Evolutionary conservation across 2,888 invertebrate genomes (phyloP), one percentile per base, ranked within the genome.

Genomic region (Latrodectus hesperus): DNA sequence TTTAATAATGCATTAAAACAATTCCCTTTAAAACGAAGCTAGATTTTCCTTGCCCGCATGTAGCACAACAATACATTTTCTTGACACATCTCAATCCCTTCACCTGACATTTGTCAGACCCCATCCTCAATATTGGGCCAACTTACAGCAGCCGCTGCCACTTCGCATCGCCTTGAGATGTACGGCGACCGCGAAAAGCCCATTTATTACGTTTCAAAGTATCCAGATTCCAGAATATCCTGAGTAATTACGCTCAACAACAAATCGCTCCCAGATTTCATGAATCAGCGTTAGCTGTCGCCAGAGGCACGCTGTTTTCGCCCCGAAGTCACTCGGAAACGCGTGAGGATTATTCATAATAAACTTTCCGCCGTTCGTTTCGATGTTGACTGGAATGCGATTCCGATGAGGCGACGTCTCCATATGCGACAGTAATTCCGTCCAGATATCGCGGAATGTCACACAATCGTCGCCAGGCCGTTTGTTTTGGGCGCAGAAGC

Each of bases 251-350:
- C 52, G 55, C 53, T n/a, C 53, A 51, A n/a, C 68, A 82, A 82
- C 82, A 82, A 82, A 82, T 82, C 82, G 73, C 82, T 55, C 74
- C 68, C n/a, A 74, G 82, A 82, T 82, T 82, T 82, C 82, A 53
- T 49, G 74, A 82, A 82, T 74, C 82, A 74, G 74, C 67, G 67
- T 68, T 73, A 10, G 74, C 67, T 80, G 80, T 73, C 80, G 72
- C 73, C 73, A 65, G 9, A 49, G 70, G 79, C 70, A 26, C 9
- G 52, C 16, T 38, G 38, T 38, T 38, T 38, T 38, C 38, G 38
- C 73, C 52, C 16, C 22, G 67, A 52, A 52, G 55, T 60, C 71
- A 64, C 38, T 1, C 60, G 60, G 60, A 60, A n/a, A 16, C 22
- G 14, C 51, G 71, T 16, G 10, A 26, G 80, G 80, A 80, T 80